Conservation (phyloP, 2,797 vertebrate species). For the Sebastes diaconus region DNA sequence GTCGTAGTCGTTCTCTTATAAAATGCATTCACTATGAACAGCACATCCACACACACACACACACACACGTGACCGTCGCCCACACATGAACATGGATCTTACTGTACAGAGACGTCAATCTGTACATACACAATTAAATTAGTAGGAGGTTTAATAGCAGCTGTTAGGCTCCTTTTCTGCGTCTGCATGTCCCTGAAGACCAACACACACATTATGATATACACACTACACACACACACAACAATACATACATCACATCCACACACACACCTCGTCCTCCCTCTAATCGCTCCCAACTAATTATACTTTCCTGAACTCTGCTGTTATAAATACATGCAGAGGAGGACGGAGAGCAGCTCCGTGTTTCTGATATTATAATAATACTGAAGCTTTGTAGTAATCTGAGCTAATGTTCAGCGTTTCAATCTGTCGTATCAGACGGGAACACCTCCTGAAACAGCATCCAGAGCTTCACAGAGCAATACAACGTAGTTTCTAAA, state of each 20-base stretch:
- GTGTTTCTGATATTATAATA: constrained; percentile 9
- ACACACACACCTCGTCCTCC: constrained; percentile 34
- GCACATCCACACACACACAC: neutral
- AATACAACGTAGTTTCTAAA: neutral
- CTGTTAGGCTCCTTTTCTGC: constrained; percentile 8
- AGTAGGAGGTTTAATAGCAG: constrained; percentile 21
- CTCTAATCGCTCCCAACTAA: constrained; percentile 45
- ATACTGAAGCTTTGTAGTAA: neutral
- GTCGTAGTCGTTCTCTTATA: neutral
- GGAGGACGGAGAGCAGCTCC: constrained; percentile 22
- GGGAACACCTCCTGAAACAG: neutral
- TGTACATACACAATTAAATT: neutral
- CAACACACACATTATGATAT: neutral
- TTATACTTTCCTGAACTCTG: constrained; percentile 47
- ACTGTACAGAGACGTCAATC: neutral
- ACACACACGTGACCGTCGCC: neutral
- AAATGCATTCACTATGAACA: neutral
- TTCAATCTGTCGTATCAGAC: neutral
- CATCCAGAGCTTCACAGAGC: neutral
- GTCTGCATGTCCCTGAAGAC: neutral
- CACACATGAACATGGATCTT: neutral
- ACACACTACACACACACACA: constrained; percentile 15
- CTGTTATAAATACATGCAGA: constrained; percentile 41
- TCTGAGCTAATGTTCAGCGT: neutral
- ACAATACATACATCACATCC: constrained; percentile 10